Evolutionary conservation across 1,140 invertebrate genomes (phyloP).

Genomic region (Ganaspis sp.): DNA sequence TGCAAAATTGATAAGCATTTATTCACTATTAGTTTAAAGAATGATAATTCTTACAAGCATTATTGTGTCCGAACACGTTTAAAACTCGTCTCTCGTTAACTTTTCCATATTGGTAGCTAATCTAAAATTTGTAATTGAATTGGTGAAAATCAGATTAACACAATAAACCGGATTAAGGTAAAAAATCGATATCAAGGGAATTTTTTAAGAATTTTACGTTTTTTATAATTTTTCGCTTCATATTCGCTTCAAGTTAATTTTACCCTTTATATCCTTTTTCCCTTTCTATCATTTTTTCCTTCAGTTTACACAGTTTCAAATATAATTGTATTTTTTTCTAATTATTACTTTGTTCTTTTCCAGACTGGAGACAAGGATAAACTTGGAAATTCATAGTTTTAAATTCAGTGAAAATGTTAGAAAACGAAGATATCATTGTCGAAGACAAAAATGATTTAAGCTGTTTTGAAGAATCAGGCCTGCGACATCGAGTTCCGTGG

Average conservation of each 20-base stretch:
- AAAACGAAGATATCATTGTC: constrained; percentile 60
- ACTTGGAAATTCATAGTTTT: background rate
- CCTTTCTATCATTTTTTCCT: no score
- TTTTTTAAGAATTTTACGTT: no score
- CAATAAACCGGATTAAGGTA: no score
- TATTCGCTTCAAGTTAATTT: no score
- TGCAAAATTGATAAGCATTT: background rate
- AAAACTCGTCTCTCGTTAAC: background rate
- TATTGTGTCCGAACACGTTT: background rate
- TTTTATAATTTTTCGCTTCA: no score
- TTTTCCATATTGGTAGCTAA: background rate
- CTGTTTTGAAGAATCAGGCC: constrained; percentile 44
- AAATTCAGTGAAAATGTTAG: constrained; percentile 52
- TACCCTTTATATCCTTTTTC: no score
- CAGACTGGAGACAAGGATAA: background rate
- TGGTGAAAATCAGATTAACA: no score
- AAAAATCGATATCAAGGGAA: no score
- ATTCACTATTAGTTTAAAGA: background rate
- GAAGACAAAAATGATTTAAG: constrained; percentile 55
- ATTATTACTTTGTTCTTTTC: background rate
- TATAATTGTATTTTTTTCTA: no score
- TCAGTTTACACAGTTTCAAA: no score
- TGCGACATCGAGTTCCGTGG: constrained; percentile 73
- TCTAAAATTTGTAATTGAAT: no score
- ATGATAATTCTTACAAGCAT: background rate